Base-by-base conservation (phyloP, 2,888 invertebrate genomes). In the Hydriomena furcata region DNA sequence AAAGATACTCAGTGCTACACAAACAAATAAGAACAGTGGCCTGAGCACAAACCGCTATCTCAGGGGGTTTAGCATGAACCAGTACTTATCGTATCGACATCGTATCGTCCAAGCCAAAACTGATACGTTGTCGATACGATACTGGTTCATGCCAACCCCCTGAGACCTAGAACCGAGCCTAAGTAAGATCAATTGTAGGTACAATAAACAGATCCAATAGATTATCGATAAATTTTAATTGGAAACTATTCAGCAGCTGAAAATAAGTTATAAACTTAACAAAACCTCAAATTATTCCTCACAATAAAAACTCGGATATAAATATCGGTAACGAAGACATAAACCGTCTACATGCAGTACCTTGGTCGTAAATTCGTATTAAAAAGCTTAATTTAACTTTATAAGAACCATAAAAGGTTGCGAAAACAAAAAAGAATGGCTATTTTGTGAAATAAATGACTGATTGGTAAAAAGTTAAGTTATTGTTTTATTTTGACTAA, bases 301-400 rank as follows among this genome's bases (percentile, higher is more conserved):
- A 41, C 41, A 43, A 38, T 20, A 10, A 23, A 45, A 35, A 48
- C 12, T 12, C 36, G 23, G 31, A 58, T 53, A 58, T 58, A 61
- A 59, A 61, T 55, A 50, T 40, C 28, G 24, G 54, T 61, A 61
- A 61, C 61, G 57, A 61, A 61, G 57, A 58, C 59, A 58, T 61
- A 58, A 59, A 61, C 8, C 38, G 21, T 43, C 11, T 25, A n/a
- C n/a, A n/a, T n/a, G n/a, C 4, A 4, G 17, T 17, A 17, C 17
- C 17, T 17, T 20, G 7, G n/a, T 11, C 37, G 37, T 50, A 49
- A 49, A 52, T 52, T 46, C 47, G 5, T 34, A 21, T 49, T 41
- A 7, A 47, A 53, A 23, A 27, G 20, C 44, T 38, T 51, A 54
- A 60, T 52, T 55, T 34, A 38, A 42, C 24, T 40, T 21, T 47